Base-by-base conservation (phyloP, 2,113 vertebrate species). In the Notarius quadriscutis region DNA sequence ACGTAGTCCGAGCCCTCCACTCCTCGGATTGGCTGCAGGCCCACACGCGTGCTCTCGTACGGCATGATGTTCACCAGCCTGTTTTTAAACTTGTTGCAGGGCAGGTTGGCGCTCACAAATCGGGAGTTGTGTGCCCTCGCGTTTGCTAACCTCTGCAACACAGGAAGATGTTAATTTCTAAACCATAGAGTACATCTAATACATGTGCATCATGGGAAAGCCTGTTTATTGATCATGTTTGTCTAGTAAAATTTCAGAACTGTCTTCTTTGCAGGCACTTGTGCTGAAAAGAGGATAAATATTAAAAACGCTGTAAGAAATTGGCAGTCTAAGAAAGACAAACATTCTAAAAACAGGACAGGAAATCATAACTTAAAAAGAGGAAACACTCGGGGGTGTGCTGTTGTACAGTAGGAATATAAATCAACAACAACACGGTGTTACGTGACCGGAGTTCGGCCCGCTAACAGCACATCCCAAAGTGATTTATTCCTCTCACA, bases 31-130 rank as follows among this genome's bases (percentile, higher is more conserved):
- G 98, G 98, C 95, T 99, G 98, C 93, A 99, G 96, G 90, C 96
- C 96, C 80, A 99, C 97, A 15, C 98, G 97, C 30, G 98, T 99
- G 93, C 96, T 97, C 93, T 99, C 98, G 90, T 98, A 99, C 93
- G 98, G 98, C 98, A 99, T 99, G 95, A 99, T 99, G 94, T 99
- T 99, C 94, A 99, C 98, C 95, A 99, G 96, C 92, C 98, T 97
- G 93, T 99, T 99, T 95, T 99, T 99, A 94, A 99, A 99, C 96
- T 99, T 99, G 96, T 99, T 99, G 96, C 98, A 99, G 86, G 98
- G 97, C 93, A 99, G 96, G 95, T 99, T 99, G 96, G 98, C 98
- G 94, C 98, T 99, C 94, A 99, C 97, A 87, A 99, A 99, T 90
- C 97, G 96, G 89, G 98, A 99, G 87, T 97, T 98, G 96, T 99